Evolutionary conservation across 2,888 invertebrate species (phyloP).

Genomic region (Heliconius cydno): DNA sequence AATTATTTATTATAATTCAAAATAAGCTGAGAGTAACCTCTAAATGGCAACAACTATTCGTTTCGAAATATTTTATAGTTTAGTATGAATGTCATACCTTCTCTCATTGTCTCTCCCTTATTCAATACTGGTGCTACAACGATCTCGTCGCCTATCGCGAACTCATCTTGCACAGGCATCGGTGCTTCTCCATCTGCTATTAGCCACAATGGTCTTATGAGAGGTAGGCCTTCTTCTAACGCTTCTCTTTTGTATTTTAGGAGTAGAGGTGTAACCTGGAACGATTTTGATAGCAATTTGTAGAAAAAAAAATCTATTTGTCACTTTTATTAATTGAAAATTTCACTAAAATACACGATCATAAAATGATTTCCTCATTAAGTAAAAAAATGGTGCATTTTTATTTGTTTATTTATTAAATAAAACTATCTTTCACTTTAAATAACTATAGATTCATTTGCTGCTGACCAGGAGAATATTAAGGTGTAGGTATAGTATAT

Average conservation of each 20-base stretch:
- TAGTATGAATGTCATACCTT: conserved; percentile 70
- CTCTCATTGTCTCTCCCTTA: conserved; percentile 87
- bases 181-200: conserved; percentile 92
- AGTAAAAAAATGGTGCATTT: too few relatives aligned
- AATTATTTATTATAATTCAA: too few relatives aligned
- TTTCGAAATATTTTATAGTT: too few relatives aligned
- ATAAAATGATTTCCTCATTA: too few relatives aligned
- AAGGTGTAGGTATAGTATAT: too few relatives aligned
- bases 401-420: too few relatives aligned
- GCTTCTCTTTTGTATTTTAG: conserved; percentile 91
- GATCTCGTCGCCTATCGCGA: conserved; percentile 94
- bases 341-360: neutral
- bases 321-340: neutral
- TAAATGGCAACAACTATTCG: too few relatives aligned
- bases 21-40: too few relatives aligned
- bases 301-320: neutral
- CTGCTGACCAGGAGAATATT: too few relatives aligned
- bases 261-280: conserved; percentile 88
- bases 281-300: neutral
- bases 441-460: too few relatives aligned
- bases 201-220: conserved; percentile 96
- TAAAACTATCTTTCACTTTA: too few relatives aligned
- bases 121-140: conserved; percentile 94
- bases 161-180: conserved; percentile 91
- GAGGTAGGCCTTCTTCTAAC: conserved; percentile 90